A percentile compares a stretch with the other conserved stretches of the same genome.
These are phyloP conservation scores for Acropternis orthonyx DNA, from an alignment of 2,797 vertebrate genomes.

Conservation along the genomic window DNA sequence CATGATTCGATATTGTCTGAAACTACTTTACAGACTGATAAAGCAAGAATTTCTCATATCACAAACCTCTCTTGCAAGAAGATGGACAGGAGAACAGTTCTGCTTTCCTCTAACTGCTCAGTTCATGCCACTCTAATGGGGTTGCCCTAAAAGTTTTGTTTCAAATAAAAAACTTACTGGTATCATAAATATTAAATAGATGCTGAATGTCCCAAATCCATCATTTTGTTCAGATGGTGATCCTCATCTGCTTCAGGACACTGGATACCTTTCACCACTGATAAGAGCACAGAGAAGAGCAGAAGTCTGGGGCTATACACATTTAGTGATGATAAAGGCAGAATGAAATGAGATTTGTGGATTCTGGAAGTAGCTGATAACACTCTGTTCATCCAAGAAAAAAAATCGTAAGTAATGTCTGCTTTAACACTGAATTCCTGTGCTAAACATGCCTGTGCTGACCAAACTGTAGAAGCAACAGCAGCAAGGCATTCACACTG, in stretches of 20 bases:
- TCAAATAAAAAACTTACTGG: conserved; percentile 4
- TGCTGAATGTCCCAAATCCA: neutral
- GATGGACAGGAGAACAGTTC: neutral
- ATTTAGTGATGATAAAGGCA: neutral
- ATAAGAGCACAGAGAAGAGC: neutral
- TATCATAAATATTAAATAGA: conserved; percentile 30
- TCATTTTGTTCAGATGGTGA: neutral
- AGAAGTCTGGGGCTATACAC: neutral
- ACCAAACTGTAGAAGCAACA: neutral
- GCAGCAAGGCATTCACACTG: neutral
- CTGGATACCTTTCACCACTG: neutral
- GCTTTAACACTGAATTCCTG: neutral
- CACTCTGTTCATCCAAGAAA: rapidly evolving
- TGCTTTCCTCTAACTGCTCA: neutral
- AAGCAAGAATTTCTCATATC: neutral
- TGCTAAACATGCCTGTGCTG: neutral
- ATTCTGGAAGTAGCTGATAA: neutral
- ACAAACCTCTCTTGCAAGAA: conserved; percentile 5
- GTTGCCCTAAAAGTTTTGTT: conserved; percentile 14
- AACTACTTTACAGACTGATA: neutral
- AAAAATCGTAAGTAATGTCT: neutral
- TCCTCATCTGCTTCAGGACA: conserved; percentile 6
- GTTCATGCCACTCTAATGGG: neutral
- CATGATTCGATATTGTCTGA: rapidly evolving
- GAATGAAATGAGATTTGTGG: neutral